Conservation (phyloP, 2,888 invertebrate species). For the Eutolmus rufibarbis region DNA sequence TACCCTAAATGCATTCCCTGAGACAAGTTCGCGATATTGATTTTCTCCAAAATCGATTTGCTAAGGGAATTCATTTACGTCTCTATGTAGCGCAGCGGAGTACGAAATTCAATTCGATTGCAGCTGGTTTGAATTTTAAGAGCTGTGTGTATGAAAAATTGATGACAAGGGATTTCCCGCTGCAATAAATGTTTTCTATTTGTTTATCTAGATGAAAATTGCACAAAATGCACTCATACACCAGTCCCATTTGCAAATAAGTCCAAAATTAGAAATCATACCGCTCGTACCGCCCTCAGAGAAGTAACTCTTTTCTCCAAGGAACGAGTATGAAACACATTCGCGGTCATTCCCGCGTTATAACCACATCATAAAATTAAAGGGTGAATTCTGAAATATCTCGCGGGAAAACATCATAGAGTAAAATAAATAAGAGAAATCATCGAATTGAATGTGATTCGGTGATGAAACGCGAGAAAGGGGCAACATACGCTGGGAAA, state of each 20-base stretch:
- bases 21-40: neutral
- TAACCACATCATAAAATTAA: neutral
- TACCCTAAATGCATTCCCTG: neutral
- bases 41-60: neutral
- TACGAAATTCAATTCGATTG: neutral
- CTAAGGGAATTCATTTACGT: neutral
- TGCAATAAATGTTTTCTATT: neutral
- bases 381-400: neutral
- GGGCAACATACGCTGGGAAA: neutral
- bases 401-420: neutral
- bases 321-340: neutral
- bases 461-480: neutral
- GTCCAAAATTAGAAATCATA: neutral
- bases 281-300: neutral
- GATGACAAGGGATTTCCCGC: neutral
- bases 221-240: neutral
- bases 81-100: neutral
- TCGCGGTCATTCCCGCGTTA: neutral
- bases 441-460: neutral
- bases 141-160: neutral
- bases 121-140: neutral
- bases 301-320: too few species aligned
- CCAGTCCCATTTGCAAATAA: neutral
- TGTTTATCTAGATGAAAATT: neutral
- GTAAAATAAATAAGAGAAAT: neutral